These are phyloP conservation scores for Artibeus lituratus DNA, from an alignment of 2,797 vertebrate species.

Conservation along the genomic window DNA sequence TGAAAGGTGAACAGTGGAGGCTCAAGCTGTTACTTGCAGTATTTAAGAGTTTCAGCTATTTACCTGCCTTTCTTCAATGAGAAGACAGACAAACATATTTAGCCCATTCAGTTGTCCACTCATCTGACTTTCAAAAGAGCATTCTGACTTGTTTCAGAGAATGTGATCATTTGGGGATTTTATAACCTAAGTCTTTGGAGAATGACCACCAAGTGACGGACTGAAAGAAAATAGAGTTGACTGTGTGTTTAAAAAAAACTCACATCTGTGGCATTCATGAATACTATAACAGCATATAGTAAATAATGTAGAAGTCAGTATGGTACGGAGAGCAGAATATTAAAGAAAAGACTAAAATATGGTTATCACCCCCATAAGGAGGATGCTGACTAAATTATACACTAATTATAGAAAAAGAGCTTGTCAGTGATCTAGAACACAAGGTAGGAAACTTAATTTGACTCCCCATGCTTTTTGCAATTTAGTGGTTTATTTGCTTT, in stretches of 20 bases:
- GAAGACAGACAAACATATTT: not conserved
- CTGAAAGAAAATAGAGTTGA: not conserved
- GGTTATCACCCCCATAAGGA: not conserved
- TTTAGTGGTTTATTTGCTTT: not conserved
- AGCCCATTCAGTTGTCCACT: not conserved
- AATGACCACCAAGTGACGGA: not conserved
- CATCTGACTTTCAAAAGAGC: not conserved
- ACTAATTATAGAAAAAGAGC: not conserved
- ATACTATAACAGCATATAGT: not conserved
- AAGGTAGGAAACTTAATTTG: constrained; percentile 5
- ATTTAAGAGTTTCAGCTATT: not conserved
- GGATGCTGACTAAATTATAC: not conserved
- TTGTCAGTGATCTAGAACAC: not conserved
- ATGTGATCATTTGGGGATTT: not conserved
- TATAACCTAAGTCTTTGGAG: not conserved
- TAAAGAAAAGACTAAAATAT: not conserved
- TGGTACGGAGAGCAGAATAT: not conserved
- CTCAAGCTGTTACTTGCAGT: not conserved
- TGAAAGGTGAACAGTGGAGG: not conserved
- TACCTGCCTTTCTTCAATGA: not conserved
- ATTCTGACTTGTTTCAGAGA: not conserved
- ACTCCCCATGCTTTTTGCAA: not conserved
- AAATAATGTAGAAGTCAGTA: not conserved
- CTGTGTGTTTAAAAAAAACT: not conserved
- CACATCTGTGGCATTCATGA: not conserved